These are phyloP conservation scores for Coenonympha glycerion DNA, from an alignment of 2,888 invertebrate species.

Conservation along the genomic window DNA sequence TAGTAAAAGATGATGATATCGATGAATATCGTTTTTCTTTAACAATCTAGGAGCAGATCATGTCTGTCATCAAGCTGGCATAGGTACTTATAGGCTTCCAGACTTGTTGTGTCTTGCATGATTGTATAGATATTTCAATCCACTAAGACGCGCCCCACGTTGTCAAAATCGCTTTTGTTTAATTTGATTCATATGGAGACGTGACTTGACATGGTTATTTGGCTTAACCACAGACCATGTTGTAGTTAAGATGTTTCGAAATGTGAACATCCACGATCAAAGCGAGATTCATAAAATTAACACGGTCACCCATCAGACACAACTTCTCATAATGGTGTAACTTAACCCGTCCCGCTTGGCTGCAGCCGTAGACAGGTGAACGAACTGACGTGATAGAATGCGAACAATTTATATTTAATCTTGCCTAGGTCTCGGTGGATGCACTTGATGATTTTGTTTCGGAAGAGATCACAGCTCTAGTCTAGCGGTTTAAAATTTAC, in stretches of 20 bases:
- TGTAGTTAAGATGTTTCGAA: neutral
- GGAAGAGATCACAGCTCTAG: slow-evolving; percentile 23
- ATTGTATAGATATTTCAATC: no score
- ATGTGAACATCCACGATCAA: neutral
- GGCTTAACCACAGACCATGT: no score
- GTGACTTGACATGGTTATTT: no score
- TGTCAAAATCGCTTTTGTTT: no score
- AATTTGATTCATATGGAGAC: no score
- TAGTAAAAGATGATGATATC: no score
- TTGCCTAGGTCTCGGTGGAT: slow-evolving; percentile 13
- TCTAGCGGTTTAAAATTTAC: neutral
- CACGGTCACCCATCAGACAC: slow-evolving; percentile 21
- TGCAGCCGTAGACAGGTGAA: slow-evolving; percentile 16
- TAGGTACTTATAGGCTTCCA: no score
- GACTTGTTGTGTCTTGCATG: no score
- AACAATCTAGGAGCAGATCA: no score
- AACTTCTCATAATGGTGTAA: slow-evolving; percentile 12
- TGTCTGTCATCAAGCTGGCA: no score
- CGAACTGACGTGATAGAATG: slow-evolving; percentile 23
- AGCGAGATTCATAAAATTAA: neutral
- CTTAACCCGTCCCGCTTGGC: slow-evolving; percentile 21
- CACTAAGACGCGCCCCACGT: no score
- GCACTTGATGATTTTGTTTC: slow-evolving; percentile 15
- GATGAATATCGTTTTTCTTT: no score
- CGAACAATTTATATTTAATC: slow-evolving; percentile 17